phyloP scores from a whole-genome alignment of 2,113 vertebrate genomes.

The Ctenomys sociabilis region DNA sequence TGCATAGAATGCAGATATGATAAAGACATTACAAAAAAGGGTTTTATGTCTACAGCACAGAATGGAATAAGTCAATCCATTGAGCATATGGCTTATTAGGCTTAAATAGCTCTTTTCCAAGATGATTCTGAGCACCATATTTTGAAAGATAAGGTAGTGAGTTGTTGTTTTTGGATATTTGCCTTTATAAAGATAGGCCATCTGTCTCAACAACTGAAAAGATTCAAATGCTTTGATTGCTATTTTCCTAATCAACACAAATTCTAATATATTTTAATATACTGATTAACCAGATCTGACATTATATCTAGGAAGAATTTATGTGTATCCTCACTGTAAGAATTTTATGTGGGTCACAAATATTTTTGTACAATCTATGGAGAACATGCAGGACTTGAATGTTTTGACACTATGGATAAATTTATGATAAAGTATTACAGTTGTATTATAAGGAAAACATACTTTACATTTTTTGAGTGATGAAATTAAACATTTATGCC shows the following conservation, averaged over 20 bases:
- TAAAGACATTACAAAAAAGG: constrained; percentile 79
- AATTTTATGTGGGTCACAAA: constrained; percentile 41
- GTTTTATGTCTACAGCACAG: constrained; percentile 80
- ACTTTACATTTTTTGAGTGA: background rate
- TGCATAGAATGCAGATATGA: constrained; percentile 77
- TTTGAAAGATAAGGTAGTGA: constrained; percentile 87
- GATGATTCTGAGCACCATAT: constrained; percentile 88
- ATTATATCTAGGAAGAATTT: constrained; percentile 75
- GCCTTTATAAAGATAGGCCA: constrained; percentile 87
- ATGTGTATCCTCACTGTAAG: constrained; percentile 68
- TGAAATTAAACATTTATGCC: background rate
- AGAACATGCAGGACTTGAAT: constrained; percentile 14
- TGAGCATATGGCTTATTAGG: constrained; percentile 91
- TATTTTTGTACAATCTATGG: background rate
- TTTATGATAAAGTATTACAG: background rate
- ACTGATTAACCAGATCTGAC: constrained; percentile 84
- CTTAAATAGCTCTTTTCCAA: constrained; percentile 88
- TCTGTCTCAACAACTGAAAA: constrained; percentile 87
- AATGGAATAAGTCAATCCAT: constrained; percentile 86
- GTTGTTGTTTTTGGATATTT: constrained; percentile 88
- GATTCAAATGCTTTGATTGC: constrained; percentile 86
- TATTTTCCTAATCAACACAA: constrained; percentile 87
- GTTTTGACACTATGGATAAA: constrained; percentile 6
- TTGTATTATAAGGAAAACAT: background rate
- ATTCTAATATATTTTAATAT: constrained; percentile 83